These are phyloP conservation scores for Cyprinodon tularosa DNA, from an alignment of 2,113 vertebrate genomes.

Conservation along the genomic window DNA sequence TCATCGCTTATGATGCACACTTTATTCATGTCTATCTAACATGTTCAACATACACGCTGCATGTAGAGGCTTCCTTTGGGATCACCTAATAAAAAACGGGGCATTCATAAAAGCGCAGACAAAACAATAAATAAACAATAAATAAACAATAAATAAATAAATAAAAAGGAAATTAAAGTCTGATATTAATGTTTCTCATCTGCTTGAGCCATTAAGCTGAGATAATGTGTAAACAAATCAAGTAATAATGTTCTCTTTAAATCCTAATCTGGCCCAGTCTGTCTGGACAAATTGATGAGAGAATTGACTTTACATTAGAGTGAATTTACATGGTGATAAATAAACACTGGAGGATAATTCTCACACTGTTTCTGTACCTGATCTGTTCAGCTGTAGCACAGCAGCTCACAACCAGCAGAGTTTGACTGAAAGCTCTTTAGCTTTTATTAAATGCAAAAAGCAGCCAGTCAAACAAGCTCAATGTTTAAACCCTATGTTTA, in stretches of 20 bases:
- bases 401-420: no score
- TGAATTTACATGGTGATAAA: no score
- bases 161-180: neutral
- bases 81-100: neutral
- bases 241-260: neutral
- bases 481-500: no score
- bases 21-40: constrained; percentile 40
- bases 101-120: neutral
- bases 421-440: no score
- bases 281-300: neutral
- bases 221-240: neutral
- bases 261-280: neutral
- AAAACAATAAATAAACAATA: neutral
- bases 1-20: constrained; percentile 28
- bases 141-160: no score
- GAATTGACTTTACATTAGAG: neutral
- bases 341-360: no score
- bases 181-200: neutral
- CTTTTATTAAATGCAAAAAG: no score
- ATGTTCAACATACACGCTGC: neutral
- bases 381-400: no score
- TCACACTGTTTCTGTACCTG: no score
- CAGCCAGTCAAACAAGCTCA: no score
- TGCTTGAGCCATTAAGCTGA: neutral
- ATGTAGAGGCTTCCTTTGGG: constrained; percentile 38